Percentiles rank a stretch among this genome's conserved stretches.
These are phyloP conservation scores for Podarcis lilfordi DNA, from an alignment of 2,797 vertebrate species.

Conservation along the genomic window DNA sequence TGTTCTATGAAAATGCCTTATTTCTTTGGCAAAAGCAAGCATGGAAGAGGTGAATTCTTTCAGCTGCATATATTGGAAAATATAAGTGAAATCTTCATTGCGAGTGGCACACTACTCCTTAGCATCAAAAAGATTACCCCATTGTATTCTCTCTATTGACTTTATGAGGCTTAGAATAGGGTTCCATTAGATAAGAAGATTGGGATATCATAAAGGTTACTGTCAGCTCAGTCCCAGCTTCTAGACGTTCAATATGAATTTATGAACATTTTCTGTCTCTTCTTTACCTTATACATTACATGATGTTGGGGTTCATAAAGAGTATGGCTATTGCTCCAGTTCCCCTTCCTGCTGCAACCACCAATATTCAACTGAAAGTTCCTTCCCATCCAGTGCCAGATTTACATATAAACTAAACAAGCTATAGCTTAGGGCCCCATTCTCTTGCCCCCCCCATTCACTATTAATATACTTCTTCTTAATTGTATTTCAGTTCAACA, in stretches of 20 bases:
- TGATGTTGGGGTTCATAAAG: not conserved
- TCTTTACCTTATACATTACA: not conserved
- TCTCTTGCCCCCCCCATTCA: too few relatives aligned
- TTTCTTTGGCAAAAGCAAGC: not conserved
- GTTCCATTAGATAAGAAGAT: not conserved
- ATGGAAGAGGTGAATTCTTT: not conserved
- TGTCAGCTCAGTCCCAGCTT: not conserved
- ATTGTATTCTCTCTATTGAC: not conserved
- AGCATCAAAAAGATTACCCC: not conserved
- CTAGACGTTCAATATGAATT: not conserved
- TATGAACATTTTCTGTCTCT: not conserved
- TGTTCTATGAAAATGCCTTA: not conserved
- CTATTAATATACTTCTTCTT: too few relatives aligned
- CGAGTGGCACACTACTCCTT: not conserved
- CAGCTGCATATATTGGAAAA: not conserved
- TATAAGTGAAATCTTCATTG: not conserved
- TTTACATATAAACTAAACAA: not conserved
- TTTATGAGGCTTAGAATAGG: not conserved
- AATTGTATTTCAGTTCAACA: too few relatives aligned
- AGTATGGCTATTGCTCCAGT: not conserved
- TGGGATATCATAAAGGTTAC: not conserved
- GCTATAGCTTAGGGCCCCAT: too few relatives aligned
- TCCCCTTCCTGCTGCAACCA: not conserved
- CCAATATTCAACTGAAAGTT: not conserved
- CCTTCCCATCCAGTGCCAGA: not conserved